Base-by-base conservation (phyloP, 2,888 invertebrate genomes). In the Zelleria hepariella region DNA sequence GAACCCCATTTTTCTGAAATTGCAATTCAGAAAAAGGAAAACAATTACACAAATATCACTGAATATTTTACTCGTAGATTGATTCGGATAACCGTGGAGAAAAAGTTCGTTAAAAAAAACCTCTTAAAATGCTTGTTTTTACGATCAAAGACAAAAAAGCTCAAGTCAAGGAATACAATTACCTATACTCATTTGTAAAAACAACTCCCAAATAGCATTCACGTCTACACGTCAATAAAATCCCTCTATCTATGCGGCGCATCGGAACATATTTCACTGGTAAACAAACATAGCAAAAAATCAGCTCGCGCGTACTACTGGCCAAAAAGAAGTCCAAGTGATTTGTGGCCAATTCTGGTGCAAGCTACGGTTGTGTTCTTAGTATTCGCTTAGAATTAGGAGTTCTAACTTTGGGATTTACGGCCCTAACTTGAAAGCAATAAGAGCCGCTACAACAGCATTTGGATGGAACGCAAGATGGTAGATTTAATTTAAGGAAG, bases 171-270 rank as follows among this genome's bases (percentile, higher is more conserved):
- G n/a, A n/a, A n/a, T n/a, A n/a, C n/a, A n/a, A 42, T 42, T 42
- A 10, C 15, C 32, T 15, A 42, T 42, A 15, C 5, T 2, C 32
- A 42, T 15, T 10, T 42, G 32, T 15, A 42, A 51, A 51, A 5
- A 51, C 51, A 1, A 21, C 8, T 23, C 2, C 20, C 20, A 51
- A 51, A 20, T 23, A 51, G 21, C 23, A 49, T 49, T 18, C 49
- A 49, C 32, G 15, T 42, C 49, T 49, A n/a, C n/a, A n/a, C n/a
- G n/a, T n/a, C n/a, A 52, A 52, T 52, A 52, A 52, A 52, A 52
- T 24, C 15, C 0, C 21, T n/a, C 18, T 52, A 52, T 52, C 52
- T 52, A 52, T 15, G 25, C 53, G 25, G 25, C 10, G 25, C 53
- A 53, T 53, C 53, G 53, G 8, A 5, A 23, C 53, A 53, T 53